Base-by-base conservation (phyloP, 2,797 vertebrate genomes). In the Gouania willdenowi region DNA sequence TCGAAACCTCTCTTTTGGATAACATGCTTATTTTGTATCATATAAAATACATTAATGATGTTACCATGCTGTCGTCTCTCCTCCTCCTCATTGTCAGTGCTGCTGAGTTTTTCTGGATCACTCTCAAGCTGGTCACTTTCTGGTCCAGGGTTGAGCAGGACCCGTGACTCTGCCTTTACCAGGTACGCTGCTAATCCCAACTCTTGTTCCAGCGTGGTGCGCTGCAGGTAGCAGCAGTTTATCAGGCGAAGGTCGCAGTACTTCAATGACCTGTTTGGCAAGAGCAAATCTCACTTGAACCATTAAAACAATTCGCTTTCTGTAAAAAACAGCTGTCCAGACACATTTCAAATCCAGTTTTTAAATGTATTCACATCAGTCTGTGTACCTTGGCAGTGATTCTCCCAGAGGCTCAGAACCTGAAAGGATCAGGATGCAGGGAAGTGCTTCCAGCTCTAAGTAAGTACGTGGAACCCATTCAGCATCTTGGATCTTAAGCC, bases 181-280 rank as follows among this genome's bases (percentile, higher is more conserved):
- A 98, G 88, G 66, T 94, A 95, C 2, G 94, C 92, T 0, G 95
- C 95, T 63, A 98, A 82, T 39, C 95, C 97, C 29, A 99, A 88
- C 57, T 99, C 97, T 82, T 99, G 94, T 63, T 99, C 97, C 25
- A 98, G 71, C 2, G 86, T 84, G 9, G 94, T 95, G 12, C 97
- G 89, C 66, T 95, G 92, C 70, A 95, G 84, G 75, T 91, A 92
- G 12, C 93, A 92, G 28, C 92, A 94, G 76, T 93, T 96, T 63
- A 97, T 92, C 57, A 98, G 87, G 37, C 97, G 90, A 19, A 98
- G 89, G 74, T 99, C 97, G 57, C 94, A 99, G 79, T 98, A 98
- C 68, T 95, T 91, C 75, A 98, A 43, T 5, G 97, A 99, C 77
- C 95, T 98, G 64, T 14, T n/a, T n/a, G n/a, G n/a, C n/a, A n/a